Conservation (phyloP, 2,888 invertebrate genomes). For the Netelia inedita region DNA sequence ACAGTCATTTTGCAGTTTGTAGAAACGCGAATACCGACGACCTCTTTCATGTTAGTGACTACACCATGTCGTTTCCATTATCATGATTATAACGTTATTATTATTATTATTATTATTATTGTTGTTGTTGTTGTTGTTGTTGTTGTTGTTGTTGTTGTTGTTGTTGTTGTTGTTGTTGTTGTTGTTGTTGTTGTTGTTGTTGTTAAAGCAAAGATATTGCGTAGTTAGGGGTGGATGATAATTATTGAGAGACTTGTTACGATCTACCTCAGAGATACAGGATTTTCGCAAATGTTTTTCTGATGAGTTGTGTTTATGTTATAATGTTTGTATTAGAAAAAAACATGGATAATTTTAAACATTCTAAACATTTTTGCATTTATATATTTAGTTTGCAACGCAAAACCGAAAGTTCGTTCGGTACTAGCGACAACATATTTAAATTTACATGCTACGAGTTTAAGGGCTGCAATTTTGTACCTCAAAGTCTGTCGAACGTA, state of each 20-base stretch:
- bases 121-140: neutral
- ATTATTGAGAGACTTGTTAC: neutral
- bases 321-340: neutral
- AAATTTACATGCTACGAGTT: too few relatives aligned
- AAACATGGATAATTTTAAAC: too few relatives aligned
- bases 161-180: too few relatives aligned
- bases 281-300: neutral
- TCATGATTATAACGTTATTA: slow-evolving; percentile 26
- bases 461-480: neutral
- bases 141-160: neutral
- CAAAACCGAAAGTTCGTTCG: too few relatives aligned
- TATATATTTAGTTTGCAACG: too few relatives aligned
- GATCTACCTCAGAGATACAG: neutral
- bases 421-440: too few relatives aligned
- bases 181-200: neutral
- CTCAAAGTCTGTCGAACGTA: slow-evolving; percentile 1
- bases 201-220: neutral
- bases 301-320: neutral
- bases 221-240: neutral
- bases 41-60: slow-evolving; percentile 13
- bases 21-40: slow-evolving; percentile 21
- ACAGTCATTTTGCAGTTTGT: slow-evolving; percentile 40
- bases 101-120: slow-evolving; percentile 14
- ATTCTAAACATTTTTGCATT: too few relatives aligned
- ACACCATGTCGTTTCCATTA: slow-evolving; percentile 1